A percentile compares a stretch with the other conserved stretches of the same genome.
Evolutionary conservation across 1,140 invertebrate species (phyloP).

Genomic region (Notospermus geniculatus): DNA sequence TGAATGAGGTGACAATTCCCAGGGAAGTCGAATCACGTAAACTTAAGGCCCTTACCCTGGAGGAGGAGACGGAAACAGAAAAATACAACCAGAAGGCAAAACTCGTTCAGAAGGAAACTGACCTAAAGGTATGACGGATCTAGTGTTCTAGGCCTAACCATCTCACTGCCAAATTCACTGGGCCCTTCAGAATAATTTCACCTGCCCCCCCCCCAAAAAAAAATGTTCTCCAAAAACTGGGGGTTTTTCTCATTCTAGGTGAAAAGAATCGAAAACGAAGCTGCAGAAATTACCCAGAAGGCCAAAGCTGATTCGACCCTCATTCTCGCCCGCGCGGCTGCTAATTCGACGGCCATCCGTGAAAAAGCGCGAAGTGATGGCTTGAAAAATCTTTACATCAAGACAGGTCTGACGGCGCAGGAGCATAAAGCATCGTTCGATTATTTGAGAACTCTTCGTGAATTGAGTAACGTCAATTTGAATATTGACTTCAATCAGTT

Average conservation of each 20-base stretch:
- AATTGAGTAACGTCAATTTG: slow-evolving; percentile 34
- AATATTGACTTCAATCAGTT: slow-evolving; percentile 46
- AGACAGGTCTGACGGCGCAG: slow-evolving; percentile 28
- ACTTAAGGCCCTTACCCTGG: slow-evolving; percentile 33
- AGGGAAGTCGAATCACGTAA: slow-evolving; percentile 35
- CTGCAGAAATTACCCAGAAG: slow-evolving; percentile 32
- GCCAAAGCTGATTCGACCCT: slow-evolving; percentile 29
- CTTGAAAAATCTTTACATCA: slow-evolving; percentile 33
- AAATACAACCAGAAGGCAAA: slow-evolving; percentile 36
- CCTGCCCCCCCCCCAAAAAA: no score
- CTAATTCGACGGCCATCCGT: slow-evolving; percentile 36
- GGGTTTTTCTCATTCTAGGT: no score
- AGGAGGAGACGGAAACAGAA: slow-evolving; percentile 38
- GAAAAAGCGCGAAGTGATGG: slow-evolving; percentile 37
- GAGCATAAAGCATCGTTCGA: slow-evolving; percentile 43
- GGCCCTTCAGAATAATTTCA: no score
- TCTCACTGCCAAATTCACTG: no score
- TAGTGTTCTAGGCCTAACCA: no score
- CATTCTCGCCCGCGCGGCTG: slow-evolving; percentile 26
- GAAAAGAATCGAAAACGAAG: slow-evolving; percentile 36
- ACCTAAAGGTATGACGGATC: slow-evolving; percentile 24
- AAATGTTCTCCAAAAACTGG: no score
- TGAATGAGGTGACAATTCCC: slow-evolving; percentile 37
- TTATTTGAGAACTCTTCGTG: slow-evolving; percentile 40
- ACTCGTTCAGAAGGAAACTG: slow-evolving; percentile 40